Base-by-base conservation (phyloP, 2,888 invertebrate genomes). In the Pseudanteris insignis region DNA sequence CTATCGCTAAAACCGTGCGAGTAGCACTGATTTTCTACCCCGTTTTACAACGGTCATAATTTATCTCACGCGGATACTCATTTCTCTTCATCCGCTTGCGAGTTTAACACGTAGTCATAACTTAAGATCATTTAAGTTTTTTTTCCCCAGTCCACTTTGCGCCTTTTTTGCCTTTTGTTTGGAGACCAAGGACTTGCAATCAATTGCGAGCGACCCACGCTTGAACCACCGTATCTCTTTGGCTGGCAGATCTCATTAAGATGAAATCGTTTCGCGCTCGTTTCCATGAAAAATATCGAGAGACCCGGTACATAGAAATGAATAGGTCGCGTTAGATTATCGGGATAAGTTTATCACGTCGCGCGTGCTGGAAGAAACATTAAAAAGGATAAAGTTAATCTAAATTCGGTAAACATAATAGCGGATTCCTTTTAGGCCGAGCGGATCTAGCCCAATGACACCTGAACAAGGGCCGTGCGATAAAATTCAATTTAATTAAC, bases 211-310 rank as follows among this genome's bases (percentile, higher is more conserved):
- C 62, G 51, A 57, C 43, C 44, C 29, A 34, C 43, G 43, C 53
- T 57, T 57, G 57, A 62, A 53, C 62, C 48, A 40, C 53, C 4
- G 57, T 60, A 60, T 60, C 60, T 54, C 59, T 54, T 48, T 33
- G 9, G 37, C 38, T 60, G 54, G 53, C 43, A 48, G 54, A 60
- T 60, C 54, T 60, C 60, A 60, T 60, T 60, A 60, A 60, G 60
- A 60, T 60, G 60, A 60, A 60, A 60, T 60, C 60, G 60, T 53
- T 37, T 53, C 47, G 32, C 34, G 43, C 60, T 60, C 53, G 47
- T 60, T 60, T 60, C 48, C 60, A 60, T 53, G 60, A 60, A 60
- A 53, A 60, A 60, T 60, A 32, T 53, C 34, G 43, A 18, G n/a
- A n/a, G 6, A 47, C 24, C 12, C 32, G 47, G 51, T 32, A 37